Percentiles rank a stretch among this genome's conserved stretches.
These are phyloP conservation scores for Pyrocoelia pectoralis DNA, from an alignment of 2,888 invertebrate genomes.

Conservation along the genomic window DNA sequence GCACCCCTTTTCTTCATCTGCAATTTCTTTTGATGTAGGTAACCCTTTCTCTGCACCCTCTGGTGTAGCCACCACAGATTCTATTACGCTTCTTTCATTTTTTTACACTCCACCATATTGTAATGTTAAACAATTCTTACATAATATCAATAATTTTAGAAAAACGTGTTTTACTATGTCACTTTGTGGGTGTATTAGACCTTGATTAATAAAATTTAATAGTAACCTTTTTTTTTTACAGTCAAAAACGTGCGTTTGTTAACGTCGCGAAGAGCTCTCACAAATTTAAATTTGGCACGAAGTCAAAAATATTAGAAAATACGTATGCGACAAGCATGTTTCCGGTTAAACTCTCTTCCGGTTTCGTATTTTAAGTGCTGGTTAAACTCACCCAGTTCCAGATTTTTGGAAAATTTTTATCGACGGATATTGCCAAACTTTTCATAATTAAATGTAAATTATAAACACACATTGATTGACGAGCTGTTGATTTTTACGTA, in stretches of 20 bases:
- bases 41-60: too few relatives aligned
- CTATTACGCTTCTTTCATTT: too few relatives aligned
- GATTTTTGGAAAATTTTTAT: neutral
- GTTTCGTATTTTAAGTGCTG: constrained; percentile 16
- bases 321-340: constrained; percentile 14
- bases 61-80: too few relatives aligned
- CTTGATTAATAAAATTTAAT: constrained; percentile 14
- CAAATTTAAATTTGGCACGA: constrained; percentile 36
- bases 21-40: too few relatives aligned
- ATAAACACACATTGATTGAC: constrained; percentile 19
- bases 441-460: neutral
- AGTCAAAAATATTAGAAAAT: constrained; percentile 22
- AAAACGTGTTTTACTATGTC: neutral
- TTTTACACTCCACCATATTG: too few relatives aligned
- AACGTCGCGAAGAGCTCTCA: constrained; percentile 10
- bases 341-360: constrained; percentile 29
- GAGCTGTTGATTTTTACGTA: constrained; percentile 39
- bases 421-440: neutral
- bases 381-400: neutral
- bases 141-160: too few relatives aligned
- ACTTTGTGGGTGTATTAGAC: constrained; percentile 15
- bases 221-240: neutral
- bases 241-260: constrained; percentile 17
- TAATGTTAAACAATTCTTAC: too few relatives aligned
- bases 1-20: too few relatives aligned